phyloP scores from a whole-genome alignment of 2,888 invertebrate genomes.

The Eumacrocentrus americanus region DNA sequence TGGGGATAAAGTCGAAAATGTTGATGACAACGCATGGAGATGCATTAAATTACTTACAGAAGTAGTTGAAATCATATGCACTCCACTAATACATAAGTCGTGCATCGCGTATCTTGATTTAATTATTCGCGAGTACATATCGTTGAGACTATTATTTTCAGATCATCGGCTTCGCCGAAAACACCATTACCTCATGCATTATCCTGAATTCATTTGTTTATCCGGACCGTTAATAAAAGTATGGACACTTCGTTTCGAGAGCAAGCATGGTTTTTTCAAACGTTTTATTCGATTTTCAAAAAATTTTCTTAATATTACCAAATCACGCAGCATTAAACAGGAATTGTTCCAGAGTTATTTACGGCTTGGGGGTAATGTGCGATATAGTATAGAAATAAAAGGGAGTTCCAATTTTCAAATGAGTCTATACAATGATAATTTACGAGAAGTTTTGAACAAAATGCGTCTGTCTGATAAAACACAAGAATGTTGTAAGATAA shows the following conservation, averaged over 20 bases:
- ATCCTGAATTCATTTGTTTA: constrained; percentile 28
- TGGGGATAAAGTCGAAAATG: constrained; percentile 21
- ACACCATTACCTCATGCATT: constrained; percentile 32
- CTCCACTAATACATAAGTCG: constrained; percentile 35
- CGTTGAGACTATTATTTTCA: constrained; percentile 18
- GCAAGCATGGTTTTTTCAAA: constrained; percentile 41
- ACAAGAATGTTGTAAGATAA: constrained; percentile 23
- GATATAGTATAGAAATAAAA: constrained; percentile 22
- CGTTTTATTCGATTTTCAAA: constrained; percentile 14
- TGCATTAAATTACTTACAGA: constrained; percentile 32
- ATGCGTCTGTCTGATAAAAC: constrained; percentile 5
- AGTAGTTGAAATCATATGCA: constrained; percentile 37
- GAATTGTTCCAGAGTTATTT: constrained; percentile 29
- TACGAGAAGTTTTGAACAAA: constrained; percentile 14
- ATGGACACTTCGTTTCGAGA: constrained; percentile 37
- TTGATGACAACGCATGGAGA: constrained; percentile 34
- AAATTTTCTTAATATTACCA: constrained; percentile 36
- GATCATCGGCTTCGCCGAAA: constrained; percentile 29
- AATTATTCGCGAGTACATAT: constrained; percentile 29
- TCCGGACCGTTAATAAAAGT: constrained; percentile 34
- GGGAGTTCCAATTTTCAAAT: constrained; percentile 1
- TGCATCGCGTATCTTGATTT: constrained; percentile 4
- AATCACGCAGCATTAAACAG: constrained; percentile 30
- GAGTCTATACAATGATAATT: constrained; percentile 18
- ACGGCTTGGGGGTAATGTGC: constrained; percentile 24